phyloP scores from a whole-genome alignment of 2,797 vertebrate species.

The Typhlichthys subterraneus region DNA sequence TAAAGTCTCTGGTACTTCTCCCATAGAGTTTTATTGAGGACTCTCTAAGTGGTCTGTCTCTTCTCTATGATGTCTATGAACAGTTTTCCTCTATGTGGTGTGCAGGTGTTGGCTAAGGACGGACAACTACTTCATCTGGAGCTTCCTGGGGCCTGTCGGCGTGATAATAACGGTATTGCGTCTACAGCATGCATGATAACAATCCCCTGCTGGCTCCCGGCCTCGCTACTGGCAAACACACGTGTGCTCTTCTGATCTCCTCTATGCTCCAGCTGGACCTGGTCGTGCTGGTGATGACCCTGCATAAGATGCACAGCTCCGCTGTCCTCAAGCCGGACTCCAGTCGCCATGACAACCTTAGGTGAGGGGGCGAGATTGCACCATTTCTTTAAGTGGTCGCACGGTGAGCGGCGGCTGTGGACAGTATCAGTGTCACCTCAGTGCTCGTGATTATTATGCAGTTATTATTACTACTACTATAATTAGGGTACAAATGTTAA shows the following conservation, averaged over 20 bases:
- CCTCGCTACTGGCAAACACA: too few relatives aligned
- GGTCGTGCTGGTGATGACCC: slow-evolving; percentile 88
- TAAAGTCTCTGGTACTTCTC: too few relatives aligned
- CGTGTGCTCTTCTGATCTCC: background rate
- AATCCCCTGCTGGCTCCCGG: background rate
- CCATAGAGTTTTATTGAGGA: too few relatives aligned
- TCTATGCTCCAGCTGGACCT: slow-evolving; percentile 81
- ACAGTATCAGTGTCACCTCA: too few relatives aligned
- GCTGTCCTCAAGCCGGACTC: slow-evolving; percentile 91
- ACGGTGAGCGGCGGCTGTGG: too few relatives aligned
- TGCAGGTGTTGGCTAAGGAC: slow-evolving; percentile 89
- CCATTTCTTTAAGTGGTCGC: too few relatives aligned
- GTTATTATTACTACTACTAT: too few relatives aligned
- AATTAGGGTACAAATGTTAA: too few relatives aligned
- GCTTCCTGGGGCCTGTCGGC: slow-evolving; percentile 89
- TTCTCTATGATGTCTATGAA: too few relatives aligned
- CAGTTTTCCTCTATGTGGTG: slow-evolving; percentile 12
- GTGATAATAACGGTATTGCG: slow-evolving; percentile 83
- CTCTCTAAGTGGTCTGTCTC: too few relatives aligned
- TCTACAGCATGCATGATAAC: too few relatives aligned
- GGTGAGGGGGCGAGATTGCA: slow-evolving; percentile 66
- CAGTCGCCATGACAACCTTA: slow-evolving; percentile 91
- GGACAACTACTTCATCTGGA: slow-evolving; percentile 94
- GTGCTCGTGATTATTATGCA: too few relatives aligned
- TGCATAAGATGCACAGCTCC: slow-evolving; percentile 90